Evolutionary conservation across 2,888 invertebrate genomes (phyloP).

Genomic region (Lepetodrilus schrolli): DNA sequence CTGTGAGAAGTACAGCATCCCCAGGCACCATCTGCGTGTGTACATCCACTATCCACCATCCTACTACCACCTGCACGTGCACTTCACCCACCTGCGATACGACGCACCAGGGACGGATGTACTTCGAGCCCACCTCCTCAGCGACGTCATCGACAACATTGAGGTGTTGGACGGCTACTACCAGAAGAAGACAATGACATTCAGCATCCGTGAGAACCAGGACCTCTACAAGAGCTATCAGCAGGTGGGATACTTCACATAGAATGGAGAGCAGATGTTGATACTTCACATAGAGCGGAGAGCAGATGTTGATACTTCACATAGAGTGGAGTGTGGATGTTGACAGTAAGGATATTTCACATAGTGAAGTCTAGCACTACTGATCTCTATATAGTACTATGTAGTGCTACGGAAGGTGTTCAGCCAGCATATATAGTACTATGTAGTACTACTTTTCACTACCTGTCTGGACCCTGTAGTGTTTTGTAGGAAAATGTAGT

Average conservation of each 20-base stretch:
- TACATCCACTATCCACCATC: slow-evolving; percentile 97
- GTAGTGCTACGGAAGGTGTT: too few species aligned
- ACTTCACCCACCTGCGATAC: slow-evolving; percentile 83
- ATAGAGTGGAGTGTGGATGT: too few species aligned
- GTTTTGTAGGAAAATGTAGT: too few species aligned
- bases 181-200: slow-evolving; percentile 86
- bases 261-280: too few species aligned
- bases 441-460: too few species aligned
- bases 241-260: slow-evolving; percentile 49
- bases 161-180: slow-evolving; percentile 89
- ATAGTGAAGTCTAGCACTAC: too few species aligned
- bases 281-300: too few species aligned
- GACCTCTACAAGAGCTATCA: slow-evolving; percentile 79
- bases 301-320: too few species aligned
- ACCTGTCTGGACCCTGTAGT: too few species aligned
- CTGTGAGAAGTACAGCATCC: slow-evolving; percentile 84
- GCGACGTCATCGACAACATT: slow-evolving; percentile 92
- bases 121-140: slow-evolving; percentile 90
- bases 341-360: too few species aligned
- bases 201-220: slow-evolving; percentile 85
- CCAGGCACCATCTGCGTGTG: slow-evolving; percentile 82
- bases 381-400: too few species aligned
- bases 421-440: too few species aligned
- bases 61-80: slow-evolving; percentile 96
- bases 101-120: slow-evolving; percentile 82